Base-by-base conservation (phyloP, 2,797 vertebrate genomes). In the Remorina albescens region DNA sequence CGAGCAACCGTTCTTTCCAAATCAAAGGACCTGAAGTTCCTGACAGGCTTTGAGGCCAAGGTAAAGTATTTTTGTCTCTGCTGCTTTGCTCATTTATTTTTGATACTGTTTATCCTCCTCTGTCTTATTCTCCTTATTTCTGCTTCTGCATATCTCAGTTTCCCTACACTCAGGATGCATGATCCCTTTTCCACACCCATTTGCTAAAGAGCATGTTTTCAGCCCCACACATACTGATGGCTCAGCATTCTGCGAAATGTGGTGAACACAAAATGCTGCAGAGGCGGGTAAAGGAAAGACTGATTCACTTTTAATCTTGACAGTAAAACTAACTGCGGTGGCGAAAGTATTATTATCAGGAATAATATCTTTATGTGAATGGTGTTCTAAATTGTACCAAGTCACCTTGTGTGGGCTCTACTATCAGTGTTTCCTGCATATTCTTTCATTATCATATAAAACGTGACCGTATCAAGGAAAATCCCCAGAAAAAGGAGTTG, bases 21-120 rank as follows among this genome's bases (percentile, higher is more conserved):
- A 85, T 98, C 97, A 0, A 94, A 76, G 59, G 96, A 96, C 60
- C 91, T 98, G 61, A 96, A 94, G 76, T 97, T 97, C 86, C 93
- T 98, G 65, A 97, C 96, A 0, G 97, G 97, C 34, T 96, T 95
- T n/a, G 96, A 98, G 89, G 90, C 95, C 51, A 97, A 98, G 96
- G 97, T 96, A 47, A 83, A 88, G 23, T 74, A 71, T 81, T 88
- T 78, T n/a, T 23, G 61, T 67, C 51, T 2, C 46, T 56, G 42
- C 60, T 51, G 56, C 67, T 47, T 18, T 8, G n/a, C 59, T 86
- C 44, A 76, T 85, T 78, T 62, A 78, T 83, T 84, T 89, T 83
- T 87, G 25, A 71, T 71, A 7, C 2, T n/a, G 8, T 73, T 78
- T 67, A 28, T 67, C 47, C 23, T 63, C 28, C 44, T 54, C 51